These are phyloP conservation scores for Stenotaenia linearis DNA, from an alignment of 2,888 invertebrate species.

Conservation along the genomic window DNA sequence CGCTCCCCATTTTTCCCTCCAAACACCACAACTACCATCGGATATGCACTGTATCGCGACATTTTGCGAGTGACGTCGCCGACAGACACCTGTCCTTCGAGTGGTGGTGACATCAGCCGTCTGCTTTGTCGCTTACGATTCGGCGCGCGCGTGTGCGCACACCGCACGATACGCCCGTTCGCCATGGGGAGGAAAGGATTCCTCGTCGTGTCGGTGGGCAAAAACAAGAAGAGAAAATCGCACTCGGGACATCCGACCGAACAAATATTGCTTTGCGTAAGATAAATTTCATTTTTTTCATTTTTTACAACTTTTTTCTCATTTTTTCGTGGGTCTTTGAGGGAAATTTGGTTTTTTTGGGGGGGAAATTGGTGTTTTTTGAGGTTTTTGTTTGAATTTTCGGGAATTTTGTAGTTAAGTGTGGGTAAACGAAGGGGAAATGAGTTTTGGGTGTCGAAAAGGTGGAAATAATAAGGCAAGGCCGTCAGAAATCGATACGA, in stretches of 20 bases:
- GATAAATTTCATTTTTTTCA: neutral
- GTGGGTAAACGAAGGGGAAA: too few species aligned
- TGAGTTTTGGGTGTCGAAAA: too few species aligned
- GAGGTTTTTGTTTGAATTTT: too few species aligned
- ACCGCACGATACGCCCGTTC: neutral
- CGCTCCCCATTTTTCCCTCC: neutral
- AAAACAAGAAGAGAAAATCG: neutral
- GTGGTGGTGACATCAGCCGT: neutral
- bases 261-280: constrained; percentile 1
- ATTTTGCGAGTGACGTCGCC: neutral
- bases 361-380: too few species aligned
- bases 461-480: neutral
- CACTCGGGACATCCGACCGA: neutral
- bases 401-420: too few species aligned
- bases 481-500: neutral
- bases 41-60: neutral
- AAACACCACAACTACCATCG: neutral
- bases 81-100: neutral
- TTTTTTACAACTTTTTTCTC: neutral
- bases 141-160: neutral
- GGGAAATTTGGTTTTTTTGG: neutral
- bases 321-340: neutral
- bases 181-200: constrained; percentile 16
- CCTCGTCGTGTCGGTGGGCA: neutral
- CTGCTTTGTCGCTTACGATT: neutral